phyloP scores from a whole-genome alignment of 2,888 invertebrate species.

The Cosmopolites sordidus region DNA sequence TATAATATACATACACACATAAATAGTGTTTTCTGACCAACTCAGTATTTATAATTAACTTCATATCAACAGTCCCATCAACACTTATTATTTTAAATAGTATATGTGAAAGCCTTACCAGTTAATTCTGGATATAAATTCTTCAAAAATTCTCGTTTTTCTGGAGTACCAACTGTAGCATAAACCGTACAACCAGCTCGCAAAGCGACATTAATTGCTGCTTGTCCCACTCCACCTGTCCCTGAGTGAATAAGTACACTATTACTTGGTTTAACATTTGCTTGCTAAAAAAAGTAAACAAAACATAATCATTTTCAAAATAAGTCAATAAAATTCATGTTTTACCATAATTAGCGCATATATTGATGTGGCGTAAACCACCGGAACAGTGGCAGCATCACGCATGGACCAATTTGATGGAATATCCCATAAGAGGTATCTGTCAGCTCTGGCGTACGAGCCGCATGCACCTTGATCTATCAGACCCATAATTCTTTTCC shows the following conservation, averaged over 20 bases:
- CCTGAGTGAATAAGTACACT: constrained; percentile 54
- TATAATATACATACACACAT: too few relatives aligned
- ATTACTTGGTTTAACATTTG: constrained; percentile 37
- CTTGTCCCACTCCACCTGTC: constrained; percentile 70
- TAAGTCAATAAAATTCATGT: too few relatives aligned
- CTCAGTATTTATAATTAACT: too few relatives aligned
- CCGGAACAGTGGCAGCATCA: constrained; percentile 73
- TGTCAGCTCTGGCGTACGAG: constrained; percentile 57
- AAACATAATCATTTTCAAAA: too few relatives aligned
- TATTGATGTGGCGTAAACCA: constrained; percentile 58
- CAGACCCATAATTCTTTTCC: constrained; percentile 65
- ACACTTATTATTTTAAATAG: too few relatives aligned
- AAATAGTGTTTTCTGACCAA: too few relatives aligned
- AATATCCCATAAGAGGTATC: constrained; percentile 57
- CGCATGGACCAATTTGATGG: constrained; percentile 70
- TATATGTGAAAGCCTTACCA: too few relatives aligned
- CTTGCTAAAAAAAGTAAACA: constrained; percentile 19
- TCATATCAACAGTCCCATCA: too few relatives aligned
- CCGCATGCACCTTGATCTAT: constrained; percentile 57
- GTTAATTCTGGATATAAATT: constrained; percentile 47
- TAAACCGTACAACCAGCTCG: constrained; percentile 59
- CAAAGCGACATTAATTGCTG: constrained; percentile 66
- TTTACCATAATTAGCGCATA: constrained; percentile 52
- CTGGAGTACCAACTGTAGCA: constrained; percentile 65
- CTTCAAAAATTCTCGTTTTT: constrained; percentile 61